Percentiles rank a stretch among this genome's conserved stretches.
Evolutionary conservation across 2,888 invertebrate genomes (phyloP).

Genomic region (Drosophila bunnanda): DNA sequence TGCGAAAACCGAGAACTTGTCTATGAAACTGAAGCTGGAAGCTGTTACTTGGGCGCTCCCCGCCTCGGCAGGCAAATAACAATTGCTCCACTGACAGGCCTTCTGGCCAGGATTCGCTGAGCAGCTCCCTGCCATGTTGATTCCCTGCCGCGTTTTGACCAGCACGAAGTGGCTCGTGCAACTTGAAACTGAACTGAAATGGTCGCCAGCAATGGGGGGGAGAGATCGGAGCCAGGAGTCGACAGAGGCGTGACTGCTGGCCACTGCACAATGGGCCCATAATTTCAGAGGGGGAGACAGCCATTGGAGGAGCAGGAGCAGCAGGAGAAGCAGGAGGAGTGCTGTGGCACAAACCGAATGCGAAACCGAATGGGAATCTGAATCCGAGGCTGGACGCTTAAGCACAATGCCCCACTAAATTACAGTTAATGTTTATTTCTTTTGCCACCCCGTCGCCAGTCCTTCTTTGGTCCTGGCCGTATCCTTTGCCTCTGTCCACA

Average conservation of each 20-base stretch:
- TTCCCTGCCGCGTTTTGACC: slow-evolving; percentile 75
- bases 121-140: slow-evolving; percentile 10
- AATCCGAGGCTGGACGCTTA: slow-evolving; percentile 71
- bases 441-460: slow-evolving; percentile 42
- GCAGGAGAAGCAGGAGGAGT: neutral
- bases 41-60: slow-evolving; percentile 23
- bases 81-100: slow-evolving; percentile 70
- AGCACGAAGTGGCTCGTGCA: slow-evolving; percentile 73
- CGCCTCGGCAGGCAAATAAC: slow-evolving; percentile 65
- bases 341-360: slow-evolving; percentile 9
- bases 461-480: neutral
- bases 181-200: slow-evolving; percentile 64
- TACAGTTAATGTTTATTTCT: slow-evolving; percentile 80
- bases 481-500: neutral
- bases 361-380: slow-evolving; percentile 42
- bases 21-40: slow-evolving; percentile 45
- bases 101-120: slow-evolving; percentile 40
- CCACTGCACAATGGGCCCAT: slow-evolving; percentile 66
- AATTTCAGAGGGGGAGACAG: slow-evolving; percentile 70
- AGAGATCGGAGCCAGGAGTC: neutral
- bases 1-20: slow-evolving; percentile 73
- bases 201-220: neutral
- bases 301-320: slow-evolving; percentile 24
- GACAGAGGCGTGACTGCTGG: slow-evolving; percentile 46
- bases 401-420: slow-evolving; percentile 80